Evolutionary conservation across 1,140 invertebrate species (phyloP), one percentile per base, ranked within the genome.

Genomic region (Uloborus diversus): DNA sequence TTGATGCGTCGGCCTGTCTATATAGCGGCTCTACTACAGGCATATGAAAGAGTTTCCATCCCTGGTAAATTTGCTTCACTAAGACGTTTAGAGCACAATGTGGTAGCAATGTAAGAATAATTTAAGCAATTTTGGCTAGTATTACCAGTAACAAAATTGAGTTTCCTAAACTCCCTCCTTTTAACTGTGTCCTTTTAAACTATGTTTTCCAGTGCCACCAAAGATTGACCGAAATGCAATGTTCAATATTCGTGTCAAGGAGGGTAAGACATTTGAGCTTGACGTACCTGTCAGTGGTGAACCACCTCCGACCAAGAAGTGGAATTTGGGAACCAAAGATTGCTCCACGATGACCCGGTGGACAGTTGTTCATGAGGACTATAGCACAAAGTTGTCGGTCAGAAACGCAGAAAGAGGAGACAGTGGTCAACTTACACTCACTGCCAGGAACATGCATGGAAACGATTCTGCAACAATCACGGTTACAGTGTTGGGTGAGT

Each of bases 151-250:
- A n/a, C n/a, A n/a, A n/a, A n/a, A n/a, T n/a, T n/a, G n/a, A n/a
- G n/a, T n/a, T n/a, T n/a, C n/a, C n/a, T n/a, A n/a, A n/a, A n/a
- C n/a, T n/a, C n/a, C n/a, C n/a, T n/a, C n/a, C n/a, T n/a, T n/a
- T n/a, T n/a, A n/a, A n/a, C n/a, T n/a, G n/a, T n/a, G n/a, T n/a
- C n/a, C n/a, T n/a, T n/a, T n/a, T n/a, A n/a, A n/a, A n/a, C n/a
- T 32, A 61, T 33, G 27, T 61, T 30, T 89, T 68, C 97, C 61
- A 92, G 92, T 81, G 96, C 88, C 95, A 56, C 97, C 97, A 0
- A 95, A 93, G 85, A 98, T 99, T 86, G 96, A 98, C 86, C 91
- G 94, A 33, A 96, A 96, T 86, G 94, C 94, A 80, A 93, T 99
- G 90, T 88, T 93, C 68, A 94, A 99, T 85, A 93, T 99, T 82